Base-by-base conservation (phyloP, 37 sponge, comb jelly and placozoan species). In the Mnemiopsis leidyi region DNA sequence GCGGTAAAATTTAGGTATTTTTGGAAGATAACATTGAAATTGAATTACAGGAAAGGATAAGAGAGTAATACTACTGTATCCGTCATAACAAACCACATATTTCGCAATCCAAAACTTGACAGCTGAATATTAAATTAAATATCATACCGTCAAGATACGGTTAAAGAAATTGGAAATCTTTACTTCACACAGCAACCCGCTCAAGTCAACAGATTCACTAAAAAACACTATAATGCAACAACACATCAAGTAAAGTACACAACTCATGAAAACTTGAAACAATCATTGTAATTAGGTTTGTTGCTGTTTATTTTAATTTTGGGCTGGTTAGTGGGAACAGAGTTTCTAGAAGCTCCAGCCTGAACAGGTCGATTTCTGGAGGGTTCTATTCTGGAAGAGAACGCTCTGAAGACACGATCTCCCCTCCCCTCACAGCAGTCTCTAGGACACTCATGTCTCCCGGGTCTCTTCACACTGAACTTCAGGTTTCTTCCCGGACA, bases 191-290 rank as follows among this genome's bases (percentile, higher is more conserved):
- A n/a, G n/a, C n/a, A n/a, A n/a, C n/a, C n/a, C n/a, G n/a, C n/a
- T n/a, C n/a, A n/a, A n/a, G n/a, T 48, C 61, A 48, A 18, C 13
- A 48, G 13, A 48, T 48, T 48, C 61, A 48, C 13, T 48, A 18
- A 48, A 48, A 48, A 48, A 48, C 61, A 48, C n/a, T n/a, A n/a
- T n/a, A n/a, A n/a, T 48, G 61, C 61, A 48, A 13, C 30, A 48
- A 48, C 13, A 13, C 61, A 48, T 48, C 9, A 48, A 48, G 61
- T 48, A 48, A 48, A 48, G 13, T 48, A 48, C 75, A 71, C n/a
- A 71, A 71, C n/a, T 71, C 61, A 71, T n/a, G 75, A 71, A 28
- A 71, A 71, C n/a, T 71, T 71, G 20, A 71, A 71, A 71, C 75
- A 71, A 28, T 71, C 75, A 28, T 71, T 71, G 75, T n/a, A 29